Evolutionary conservation across 2,113 vertebrate genomes (phyloP), one percentile per base, ranked within the genome.

Genomic region (Cephalopholis sonnerati): DNA sequence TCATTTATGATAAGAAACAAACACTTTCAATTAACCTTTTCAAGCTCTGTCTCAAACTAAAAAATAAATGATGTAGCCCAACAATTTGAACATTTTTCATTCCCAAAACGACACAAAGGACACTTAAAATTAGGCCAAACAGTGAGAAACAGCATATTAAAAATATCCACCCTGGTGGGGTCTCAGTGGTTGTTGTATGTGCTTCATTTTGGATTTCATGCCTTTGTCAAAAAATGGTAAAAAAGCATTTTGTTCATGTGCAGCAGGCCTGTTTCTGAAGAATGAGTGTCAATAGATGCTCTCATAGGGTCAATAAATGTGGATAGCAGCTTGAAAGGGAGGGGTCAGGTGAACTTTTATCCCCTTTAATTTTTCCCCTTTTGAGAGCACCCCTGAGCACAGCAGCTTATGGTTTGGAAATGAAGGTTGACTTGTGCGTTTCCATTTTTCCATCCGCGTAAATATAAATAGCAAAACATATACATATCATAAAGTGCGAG

Each of bases 271-370:
- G 29, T 25, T 61, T 66, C 55, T 58, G n/a, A 61, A 61, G 41
- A 55, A 44, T 51, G 6, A 27, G 1, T 50, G 53, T 63, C 41
- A 63, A 67, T 32, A 64, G 27, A 83, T 62, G 39, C 53, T 24
- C 27, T 58, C 12, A 32, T 22, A 57, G 25, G 18, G 11, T 83
- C 12, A 54, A 58, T 66, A 90, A n/a, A 79, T 75, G 24, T 68
- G 64, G 12, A 69, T 17, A 32, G 58, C 32, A 82, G 22, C 74
- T 79, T 67, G 74, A 53, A 87, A 90, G 82, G 89, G 89, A 92
- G 83, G 90, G 85, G 86, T 93, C 82, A 75, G 73, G 72, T 88
- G 71, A 92, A 94, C 91, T 92, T 93, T 93, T 88, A 74, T 89
- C 61, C 58, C 72, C 27, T 70, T 57, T n/a, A 44, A 69, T 53